A percentile compares a stretch with the other conserved stretches of the same genome.
These are phyloP conservation scores for Pterocles burchelli DNA, from an alignment of 2,113 vertebrate species.

Conservation along the genomic window DNA sequence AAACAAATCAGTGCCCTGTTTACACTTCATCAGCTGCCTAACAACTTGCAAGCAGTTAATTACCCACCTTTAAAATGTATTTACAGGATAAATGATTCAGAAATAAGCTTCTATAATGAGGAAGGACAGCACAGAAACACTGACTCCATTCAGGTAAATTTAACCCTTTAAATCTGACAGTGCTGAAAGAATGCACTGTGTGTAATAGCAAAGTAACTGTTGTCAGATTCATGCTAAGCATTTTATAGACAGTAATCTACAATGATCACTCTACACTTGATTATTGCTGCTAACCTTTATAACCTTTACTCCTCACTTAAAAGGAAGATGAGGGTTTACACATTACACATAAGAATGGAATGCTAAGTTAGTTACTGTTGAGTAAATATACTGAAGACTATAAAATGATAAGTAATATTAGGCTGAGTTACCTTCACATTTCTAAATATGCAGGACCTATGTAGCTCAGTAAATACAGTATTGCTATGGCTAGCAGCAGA, in stretches of 20 bases:
- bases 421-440: not conserved
- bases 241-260: not conserved
- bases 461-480: not conserved
- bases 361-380: not conserved
- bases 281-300: not conserved
- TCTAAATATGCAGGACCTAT: not conserved
- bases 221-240: not conserved
- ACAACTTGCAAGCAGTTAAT: conserved; percentile 75
- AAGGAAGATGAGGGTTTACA: not conserved
- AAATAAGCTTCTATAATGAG: conserved; percentile 40
- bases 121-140: not conserved
- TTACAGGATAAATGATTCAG: conserved; percentile 58
- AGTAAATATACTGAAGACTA: not conserved
- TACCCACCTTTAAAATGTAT: conserved; percentile 68
- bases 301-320: not conserved
- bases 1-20: conserved; percentile 72
- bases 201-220: not conserved
- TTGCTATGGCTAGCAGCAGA: not conserved
- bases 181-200: not conserved
- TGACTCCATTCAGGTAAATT: not conserved
- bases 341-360: not conserved
- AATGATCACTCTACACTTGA: not conserved
- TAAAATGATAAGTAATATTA: not conserved
- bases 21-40: conserved; percentile 76
- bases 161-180: conserved; percentile 17